Percentiles rank a stretch among this genome's conserved stretches.
Evolutionary conservation across 1,140 invertebrate species (phyloP).

Genomic region (Akabosia matsudoensis): DNA sequence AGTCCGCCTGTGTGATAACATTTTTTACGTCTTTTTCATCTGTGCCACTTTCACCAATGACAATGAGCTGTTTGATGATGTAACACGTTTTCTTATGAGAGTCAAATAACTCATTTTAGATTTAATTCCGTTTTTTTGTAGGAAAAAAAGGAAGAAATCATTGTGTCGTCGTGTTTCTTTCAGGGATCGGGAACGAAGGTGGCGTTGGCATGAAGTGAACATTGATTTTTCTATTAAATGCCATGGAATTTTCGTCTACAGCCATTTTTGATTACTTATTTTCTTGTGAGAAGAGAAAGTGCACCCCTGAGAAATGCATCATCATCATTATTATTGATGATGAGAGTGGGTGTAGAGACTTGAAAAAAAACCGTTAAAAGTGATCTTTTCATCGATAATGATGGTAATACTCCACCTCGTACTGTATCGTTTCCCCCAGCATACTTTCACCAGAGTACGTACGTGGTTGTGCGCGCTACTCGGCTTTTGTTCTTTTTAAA

Average conservation of each 20-base stretch:
- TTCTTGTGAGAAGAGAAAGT: background rate
- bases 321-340: conserved; percentile 8
- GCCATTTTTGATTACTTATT: background rate
- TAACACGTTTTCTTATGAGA: background rate
- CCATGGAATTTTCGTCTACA: no score
- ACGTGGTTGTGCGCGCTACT: no score
- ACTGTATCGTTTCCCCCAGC: no score
- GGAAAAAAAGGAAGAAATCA: background rate
- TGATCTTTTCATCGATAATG: background rate
- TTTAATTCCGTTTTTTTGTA: background rate
- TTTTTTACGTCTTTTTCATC: conserved; percentile 7
- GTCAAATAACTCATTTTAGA: background rate
- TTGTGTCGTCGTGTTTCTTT: no score
- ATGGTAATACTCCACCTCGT: background rate
- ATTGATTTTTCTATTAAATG: no score
- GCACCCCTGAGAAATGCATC: background rate
- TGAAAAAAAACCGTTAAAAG: background rate
- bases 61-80: conserved; percentile 1
- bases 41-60: background rate
- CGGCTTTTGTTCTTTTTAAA: background rate
- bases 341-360: background rate
- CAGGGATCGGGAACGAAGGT: no score
- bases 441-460: no score
- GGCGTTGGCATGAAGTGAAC: no score
- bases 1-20: background rate